phyloP scores from a whole-genome alignment of 2,113 vertebrate genomes.

The Ageneiosus marmoratus region DNA sequence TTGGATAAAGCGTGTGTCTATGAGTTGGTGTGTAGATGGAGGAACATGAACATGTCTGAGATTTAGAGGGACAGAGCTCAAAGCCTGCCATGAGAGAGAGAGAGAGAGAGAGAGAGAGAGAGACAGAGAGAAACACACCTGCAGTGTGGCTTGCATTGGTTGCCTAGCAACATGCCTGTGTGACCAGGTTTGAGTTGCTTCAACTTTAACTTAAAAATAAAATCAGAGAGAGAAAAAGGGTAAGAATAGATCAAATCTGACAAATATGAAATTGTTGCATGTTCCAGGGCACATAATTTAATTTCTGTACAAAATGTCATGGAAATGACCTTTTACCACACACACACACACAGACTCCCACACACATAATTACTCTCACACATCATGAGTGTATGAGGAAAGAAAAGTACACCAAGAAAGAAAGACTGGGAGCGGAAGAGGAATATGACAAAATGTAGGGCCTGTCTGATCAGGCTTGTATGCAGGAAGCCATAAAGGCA shows the following conservation, averaged over 20 bases:
- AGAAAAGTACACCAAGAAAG: background rate
- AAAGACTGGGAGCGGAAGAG: background rate
- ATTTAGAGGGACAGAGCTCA: background rate
- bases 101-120: no score
- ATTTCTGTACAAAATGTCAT: background rate
- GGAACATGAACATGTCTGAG: background rate
- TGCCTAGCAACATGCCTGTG: slow-evolving; percentile 73
- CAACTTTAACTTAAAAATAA: slow-evolving; percentile 62
- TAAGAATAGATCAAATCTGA: slow-evolving; percentile 34
- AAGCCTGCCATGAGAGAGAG: slow-evolving; percentile 52
- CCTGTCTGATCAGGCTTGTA: slow-evolving; percentile 16
- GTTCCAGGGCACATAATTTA: background rate
- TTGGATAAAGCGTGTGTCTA: background rate
- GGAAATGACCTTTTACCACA: background rate
- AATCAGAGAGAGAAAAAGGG: slow-evolving; percentile 48
- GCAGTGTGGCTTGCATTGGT: slow-evolving; percentile 68
- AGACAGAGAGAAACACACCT: slow-evolving; percentile 43
- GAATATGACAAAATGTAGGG: background rate
- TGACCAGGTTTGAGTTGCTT: slow-evolving; percentile 64
- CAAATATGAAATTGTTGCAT: background rate
- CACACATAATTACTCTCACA: background rate
- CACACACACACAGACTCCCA: background rate
- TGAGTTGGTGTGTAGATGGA: background rate
- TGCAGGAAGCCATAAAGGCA: slow-evolving; percentile 20
- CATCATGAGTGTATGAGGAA: background rate